Evolutionary conservation across 2,888 invertebrate genomes (phyloP).

Genomic region (Pheosia tremula): DNA sequence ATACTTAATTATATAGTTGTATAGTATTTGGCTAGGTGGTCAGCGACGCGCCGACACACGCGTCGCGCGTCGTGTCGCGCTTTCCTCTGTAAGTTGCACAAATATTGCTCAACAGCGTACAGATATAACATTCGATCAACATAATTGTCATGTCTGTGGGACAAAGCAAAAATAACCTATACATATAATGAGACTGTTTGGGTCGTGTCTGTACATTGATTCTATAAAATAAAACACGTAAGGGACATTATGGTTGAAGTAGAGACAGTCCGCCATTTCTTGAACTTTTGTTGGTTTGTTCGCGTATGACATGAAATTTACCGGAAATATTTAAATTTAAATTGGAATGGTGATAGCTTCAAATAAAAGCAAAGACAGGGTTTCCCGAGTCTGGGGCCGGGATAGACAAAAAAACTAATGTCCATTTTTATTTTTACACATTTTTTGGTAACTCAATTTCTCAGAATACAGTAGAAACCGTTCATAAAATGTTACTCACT

Average conservation of each 20-base stretch:
- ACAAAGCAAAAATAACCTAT: neutral
- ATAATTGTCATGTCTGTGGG: neutral
- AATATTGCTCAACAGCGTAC: neutral
- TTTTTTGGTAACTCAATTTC: neutral
- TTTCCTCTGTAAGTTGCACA: neutral
- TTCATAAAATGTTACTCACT: neutral
- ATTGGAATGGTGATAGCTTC: too few species aligned
- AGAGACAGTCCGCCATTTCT: too few species aligned
- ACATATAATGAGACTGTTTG: neutral
- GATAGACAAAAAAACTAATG: too few species aligned
- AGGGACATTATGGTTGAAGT: too few species aligned
- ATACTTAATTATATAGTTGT: slow-evolving; percentile 15
- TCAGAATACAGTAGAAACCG: neutral
- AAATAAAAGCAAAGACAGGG: too few species aligned
- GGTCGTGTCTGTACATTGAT: too few species aligned
- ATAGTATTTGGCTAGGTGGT: slow-evolving; percentile 35
- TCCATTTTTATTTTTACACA: neutral
- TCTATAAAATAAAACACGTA: too few species aligned
- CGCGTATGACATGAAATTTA: too few species aligned
- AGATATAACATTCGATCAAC: neutral
- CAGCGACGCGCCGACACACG: neutral
- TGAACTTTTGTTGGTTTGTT: too few species aligned
- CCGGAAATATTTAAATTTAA: too few species aligned
- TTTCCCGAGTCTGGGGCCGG: too few species aligned
- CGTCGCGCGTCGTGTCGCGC: neutral